Base-by-base conservation (phyloP, 1,140 invertebrate genomes). In the Oryzaephilus surinamensis region DNA sequence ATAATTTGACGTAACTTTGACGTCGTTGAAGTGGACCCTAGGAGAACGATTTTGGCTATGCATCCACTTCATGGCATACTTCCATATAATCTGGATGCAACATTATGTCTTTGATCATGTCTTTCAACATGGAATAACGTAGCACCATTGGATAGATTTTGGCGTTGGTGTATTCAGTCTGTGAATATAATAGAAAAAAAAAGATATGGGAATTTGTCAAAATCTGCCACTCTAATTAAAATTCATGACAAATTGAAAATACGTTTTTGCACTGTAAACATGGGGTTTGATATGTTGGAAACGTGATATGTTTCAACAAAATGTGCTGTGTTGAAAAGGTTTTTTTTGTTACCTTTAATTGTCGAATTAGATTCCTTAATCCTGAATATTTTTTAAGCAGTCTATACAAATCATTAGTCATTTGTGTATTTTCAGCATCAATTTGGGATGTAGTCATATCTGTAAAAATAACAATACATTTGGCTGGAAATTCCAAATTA, bases 71-170 rank as follows among this genome's bases (percentile, higher is more conserved):
- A 61, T 93, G 89, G 64, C 88, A 92, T 29, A 94, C 86, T 69
- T 93, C 90, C 83, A 93, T 90, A 67, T 92, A 94, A 63, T 89
- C 84, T 4, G 88, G 88, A 67, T 92, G 82, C 50, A 89, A 79
- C 76, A 92, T 86, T 49, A 92, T 88, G 56, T 87, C 84, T 66
- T 91, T 92, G 58, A 94, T 92, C 86, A 95, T 90, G 57, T 92
- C 87, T 64, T 94, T 94, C 32, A 95, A 71, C 72, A 95, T 88
- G 29, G 83, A 84, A 69, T 94, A 95, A 29, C 89, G 76, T 10
- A 89, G 87, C 54, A 94, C 83, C 65, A 94, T 88, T 23, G 90
- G 90, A 61, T 92, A 93, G 52, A 90, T 72, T 65, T 92, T 91
- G 17, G 87, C 84, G 55, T 79, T 81, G 47, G 81, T 77, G 63